Percentiles rank a stretch among this genome's conserved stretches.
Evolutionary conservation across 2,888 invertebrate species (phyloP).

Genomic region (Drosophila macrospina): DNA sequence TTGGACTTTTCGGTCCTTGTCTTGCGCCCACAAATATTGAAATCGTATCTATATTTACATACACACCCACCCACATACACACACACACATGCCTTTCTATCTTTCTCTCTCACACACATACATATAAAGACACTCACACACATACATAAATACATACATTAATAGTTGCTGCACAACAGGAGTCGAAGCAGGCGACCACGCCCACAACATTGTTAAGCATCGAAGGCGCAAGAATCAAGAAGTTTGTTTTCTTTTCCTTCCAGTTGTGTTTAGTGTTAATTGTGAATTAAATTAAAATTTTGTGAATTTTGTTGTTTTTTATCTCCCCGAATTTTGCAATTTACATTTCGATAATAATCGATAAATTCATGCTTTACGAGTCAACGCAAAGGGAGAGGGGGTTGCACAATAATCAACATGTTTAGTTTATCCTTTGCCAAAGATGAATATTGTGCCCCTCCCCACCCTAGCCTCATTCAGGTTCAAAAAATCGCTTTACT

Average conservation of each 20-base stretch:
- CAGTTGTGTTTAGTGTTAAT: conserved; percentile 48
- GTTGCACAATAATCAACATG: conserved; percentile 49
- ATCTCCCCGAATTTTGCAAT: conserved; percentile 7
- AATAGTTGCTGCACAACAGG: conserved; percentile 23
- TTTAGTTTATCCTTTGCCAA: conserved; percentile 60
- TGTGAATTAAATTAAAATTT: conserved; percentile 28
- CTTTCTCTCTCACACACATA: conserved; percentile 4
- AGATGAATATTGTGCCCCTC: conserved; percentile 57
- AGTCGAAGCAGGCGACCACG: conserved; percentile 40
- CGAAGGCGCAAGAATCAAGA: conserved; percentile 29
- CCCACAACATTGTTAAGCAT: conserved; percentile 36
- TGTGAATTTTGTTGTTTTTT: conserved; percentile 20
- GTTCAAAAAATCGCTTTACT: conserved; percentile 32
- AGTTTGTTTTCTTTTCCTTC: conserved; percentile 26
- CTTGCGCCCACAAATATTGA: conserved; percentile 57
- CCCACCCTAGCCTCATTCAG: conserved; percentile 5
- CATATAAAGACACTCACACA: conserved; percentile 11
- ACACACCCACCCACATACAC: conserved; percentile 13
- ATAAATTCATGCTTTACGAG: conserved; percentile 41
- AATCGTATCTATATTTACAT: conserved; percentile 32
- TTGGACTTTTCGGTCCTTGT: conserved; percentile 86
- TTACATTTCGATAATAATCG: conserved; percentile 30
- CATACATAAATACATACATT: conserved; percentile 7
- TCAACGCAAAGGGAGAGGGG: background rate
- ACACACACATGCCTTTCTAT: conserved; percentile 17